These are phyloP conservation scores for Hydrozoanthus tunicans DNA, from an alignment of 64 coral and sea anemone genomes.

Conservation along the genomic window DNA sequence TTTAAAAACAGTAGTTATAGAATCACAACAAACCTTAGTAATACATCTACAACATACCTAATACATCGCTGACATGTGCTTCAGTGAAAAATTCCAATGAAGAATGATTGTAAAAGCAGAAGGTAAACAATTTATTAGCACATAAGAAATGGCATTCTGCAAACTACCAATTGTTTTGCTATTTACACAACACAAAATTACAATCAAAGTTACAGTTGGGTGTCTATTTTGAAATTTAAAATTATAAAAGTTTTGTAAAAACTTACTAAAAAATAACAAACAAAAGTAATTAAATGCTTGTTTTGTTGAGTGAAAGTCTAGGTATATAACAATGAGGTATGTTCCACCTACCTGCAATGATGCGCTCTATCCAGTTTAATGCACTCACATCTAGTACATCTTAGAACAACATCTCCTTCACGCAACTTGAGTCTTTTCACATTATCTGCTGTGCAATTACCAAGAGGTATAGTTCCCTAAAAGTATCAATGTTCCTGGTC, in stretches of 20 bases:
- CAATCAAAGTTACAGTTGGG: too few relatives aligned
- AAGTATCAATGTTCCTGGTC: neutral
- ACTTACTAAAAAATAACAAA: too few relatives aligned
- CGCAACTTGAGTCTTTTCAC: slow-evolving; percentile 81
- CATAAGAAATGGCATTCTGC: neutral
- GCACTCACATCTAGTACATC: slow-evolving; percentile 98
- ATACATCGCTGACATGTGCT: slow-evolving; percentile 99
- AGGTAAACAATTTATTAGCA: neutral
- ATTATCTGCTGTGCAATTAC: slow-evolving; percentile 97
- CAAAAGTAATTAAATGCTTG: too few relatives aligned
- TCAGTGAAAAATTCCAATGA: neutral
- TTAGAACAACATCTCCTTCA: slow-evolving; percentile 84
- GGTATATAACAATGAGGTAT: neutral
- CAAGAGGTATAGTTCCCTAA: slow-evolving; percentile 95
- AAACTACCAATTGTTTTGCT: too few relatives aligned
- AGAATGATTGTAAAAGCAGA: too few relatives aligned
- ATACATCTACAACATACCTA: slow-evolving; percentile 63
- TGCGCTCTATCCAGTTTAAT: slow-evolving; percentile 96
- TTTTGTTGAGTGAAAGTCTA: too few relatives aligned
- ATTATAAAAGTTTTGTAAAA: too few relatives aligned
- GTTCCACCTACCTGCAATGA: slow-evolving; percentile 80
- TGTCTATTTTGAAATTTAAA: too few relatives aligned
- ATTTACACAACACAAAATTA: too few relatives aligned
- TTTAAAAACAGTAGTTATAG: too few relatives aligned
- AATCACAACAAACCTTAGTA: too few relatives aligned